Base-by-base conservation (phyloP, 1,140 invertebrate genomes). In the Diachasmimorpha longicaudata region DNA sequence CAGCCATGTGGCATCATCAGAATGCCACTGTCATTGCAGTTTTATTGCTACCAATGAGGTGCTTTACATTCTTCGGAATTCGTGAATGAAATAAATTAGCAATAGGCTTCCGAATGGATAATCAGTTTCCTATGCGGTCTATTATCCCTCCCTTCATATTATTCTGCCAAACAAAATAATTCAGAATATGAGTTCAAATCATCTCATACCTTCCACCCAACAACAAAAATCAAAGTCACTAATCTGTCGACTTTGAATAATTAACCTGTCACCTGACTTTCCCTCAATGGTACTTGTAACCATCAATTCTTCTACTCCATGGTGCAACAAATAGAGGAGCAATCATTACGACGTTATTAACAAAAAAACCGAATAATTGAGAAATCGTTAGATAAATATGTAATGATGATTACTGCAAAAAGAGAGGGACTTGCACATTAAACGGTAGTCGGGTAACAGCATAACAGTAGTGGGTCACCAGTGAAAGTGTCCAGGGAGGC, bases 401-500 rank as follows among this genome's bases (percentile, higher is more conserved):
- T 71, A 68, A 42, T 74, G 72, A 67, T 70, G 70, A 70, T 81
- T 74, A 79, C 78, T 77, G 79, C 79, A 78, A 79, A 58, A 75
- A 55, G 25, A 70, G 44, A 46, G 67, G 19, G 25, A 52, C 48
- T 52, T 16, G 42, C 37, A 19, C 16, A 75, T 75, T 75, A 70
- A 23, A 78, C 79, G 76, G 72, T 78, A 77, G 78, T 81, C 78
- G 78, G 74, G 82, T 79, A 79, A 82, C 81, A 84, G 42, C 63
- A 19, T 52, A 63, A 63, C 58, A 63, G 21, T 70, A 75, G 82
- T 85, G 79, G 83, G 83, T 84, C 83, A 85, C 78, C 81, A 83
- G 83, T 85, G 83, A 85, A 85, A 85, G 83, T 85, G 80, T 77
- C 79, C 80, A 83, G 78, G 72, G 77, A 77, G 48, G n/a, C 48